Evolutionary conservation across 2,888 invertebrate genomes (phyloP), one percentile per base, ranked within the genome.

Genomic region (Epiperipatus broadwayi): DNA sequence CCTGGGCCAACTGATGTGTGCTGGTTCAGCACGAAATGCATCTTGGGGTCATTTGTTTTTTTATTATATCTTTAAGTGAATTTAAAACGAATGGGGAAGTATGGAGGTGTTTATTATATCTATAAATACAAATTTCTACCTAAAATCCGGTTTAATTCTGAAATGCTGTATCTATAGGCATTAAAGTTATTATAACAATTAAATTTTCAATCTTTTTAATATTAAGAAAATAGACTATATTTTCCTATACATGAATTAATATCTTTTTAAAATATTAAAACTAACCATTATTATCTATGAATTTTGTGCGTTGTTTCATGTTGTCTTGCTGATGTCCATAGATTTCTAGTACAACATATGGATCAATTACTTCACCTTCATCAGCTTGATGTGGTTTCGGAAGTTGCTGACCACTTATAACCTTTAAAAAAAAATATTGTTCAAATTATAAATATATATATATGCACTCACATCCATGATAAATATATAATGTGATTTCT

Each of bases 351-450:
- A 62, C 60, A 10, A 69, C 63, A 47, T 67, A 67, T 2, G 70
- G 69, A 50, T 68, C 68, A 34, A 69, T 61, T 25, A 70, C 57
- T 39, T 60, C 59, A 8, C 50, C 50, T 41, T 56, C 57, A 41
- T 54, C 50, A 12, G 53, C 52, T 44, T 61, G 56, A 25, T 59
- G 62, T 3, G 64, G 59, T 49, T 67, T 68, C 1, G 70, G 69
- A 38, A 71, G 53, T 50, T 67, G 67, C 48, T 67, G 67, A 2
- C 67, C 71, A 50, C 67, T 67, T 40, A 71, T 65, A 15, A 71
- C 52, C 53, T 61, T 50, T 4, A 58, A 43, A 15, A 42, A 46
- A 19, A 58, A n/a, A 10, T 41, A 41, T n/a, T n/a, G n/a, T n/a
- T n/a, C n/a, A n/a, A n/a, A n/a, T n/a, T n/a, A n/a, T n/a, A n/a